These are phyloP conservation scores for Neopipo cinnamomea DNA, from an alignment of 2,113 vertebrate genomes.

Conservation along the genomic window DNA sequence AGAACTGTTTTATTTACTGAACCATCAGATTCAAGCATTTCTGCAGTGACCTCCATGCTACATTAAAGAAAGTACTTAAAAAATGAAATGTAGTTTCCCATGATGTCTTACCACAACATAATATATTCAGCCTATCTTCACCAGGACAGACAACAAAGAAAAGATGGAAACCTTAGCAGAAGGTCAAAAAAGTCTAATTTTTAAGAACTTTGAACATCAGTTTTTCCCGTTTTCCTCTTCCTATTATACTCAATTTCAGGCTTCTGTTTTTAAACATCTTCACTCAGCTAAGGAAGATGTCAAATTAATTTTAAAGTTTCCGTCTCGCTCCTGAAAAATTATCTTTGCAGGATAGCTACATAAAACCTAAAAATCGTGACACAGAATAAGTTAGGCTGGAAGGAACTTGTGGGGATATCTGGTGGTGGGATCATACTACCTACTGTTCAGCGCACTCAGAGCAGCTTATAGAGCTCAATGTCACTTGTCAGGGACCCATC, in stretches of 20 bases:
- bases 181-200: background rate
- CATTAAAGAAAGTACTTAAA: background rate
- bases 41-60: background rate
- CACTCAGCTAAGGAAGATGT: background rate
- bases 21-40: background rate
- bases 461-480: background rate
- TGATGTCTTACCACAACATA: background rate
- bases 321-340: background rate
- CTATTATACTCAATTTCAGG: background rate
- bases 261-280: background rate
- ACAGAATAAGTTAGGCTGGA: background rate
- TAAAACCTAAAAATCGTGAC: background rate
- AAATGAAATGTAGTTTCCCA: background rate
- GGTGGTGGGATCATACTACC: background rate
- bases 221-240: background rate
- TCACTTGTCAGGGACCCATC: background rate
- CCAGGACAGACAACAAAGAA: background rate
- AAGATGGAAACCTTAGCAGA: background rate
- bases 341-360: background rate
- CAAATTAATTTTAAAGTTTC: background rate
- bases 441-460: background rate
- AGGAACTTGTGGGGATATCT: background rate
- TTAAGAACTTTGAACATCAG: background rate
- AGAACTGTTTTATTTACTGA: slow-evolving; percentile 23
- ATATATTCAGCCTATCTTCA: background rate